These are phyloP conservation scores for Amphibalanus amphitrite DNA, from an alignment of 1,140 invertebrate species.

Conservation along the genomic window DNA sequence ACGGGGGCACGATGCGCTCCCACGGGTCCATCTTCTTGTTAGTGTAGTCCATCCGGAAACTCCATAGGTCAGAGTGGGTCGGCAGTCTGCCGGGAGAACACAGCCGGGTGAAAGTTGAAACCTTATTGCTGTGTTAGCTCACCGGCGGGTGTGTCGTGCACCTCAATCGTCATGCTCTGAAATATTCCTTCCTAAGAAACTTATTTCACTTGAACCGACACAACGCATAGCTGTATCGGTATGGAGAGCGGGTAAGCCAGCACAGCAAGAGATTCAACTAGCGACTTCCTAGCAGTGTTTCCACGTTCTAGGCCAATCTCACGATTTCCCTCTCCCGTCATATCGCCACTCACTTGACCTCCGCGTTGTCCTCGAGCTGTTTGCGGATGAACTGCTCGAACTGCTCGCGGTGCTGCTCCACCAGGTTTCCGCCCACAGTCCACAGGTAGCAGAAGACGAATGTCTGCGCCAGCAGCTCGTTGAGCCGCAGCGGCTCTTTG, in stretches of 20 bases:
- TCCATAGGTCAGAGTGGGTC: constrained; percentile 40
- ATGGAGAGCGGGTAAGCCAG: no score
- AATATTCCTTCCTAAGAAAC: no score
- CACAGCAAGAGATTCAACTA: no score
- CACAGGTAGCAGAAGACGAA: constrained; percentile 86
- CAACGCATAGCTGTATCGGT: no score
- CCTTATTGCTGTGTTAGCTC: no score
- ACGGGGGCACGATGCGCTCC: constrained; percentile 51
- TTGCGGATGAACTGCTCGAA: constrained; percentile 52
- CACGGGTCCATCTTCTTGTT: constrained; percentile 47
- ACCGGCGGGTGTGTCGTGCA: no score
- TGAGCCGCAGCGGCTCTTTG: constrained; percentile 25
- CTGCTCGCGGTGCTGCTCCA: constrained; percentile 45
- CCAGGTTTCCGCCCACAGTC: constrained; percentile 69
- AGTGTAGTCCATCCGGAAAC: constrained; percentile 49
- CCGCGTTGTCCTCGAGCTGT: constrained; percentile 12
- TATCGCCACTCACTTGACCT: constrained; percentile 55
- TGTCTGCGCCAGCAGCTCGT: constrained; percentile 45
- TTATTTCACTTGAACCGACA: no score
- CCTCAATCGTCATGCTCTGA: no score
- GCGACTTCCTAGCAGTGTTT: no score
- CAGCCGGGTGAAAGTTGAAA: constrained; percentile 4
- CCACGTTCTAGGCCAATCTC: no score
- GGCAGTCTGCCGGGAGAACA: constrained; percentile 21
- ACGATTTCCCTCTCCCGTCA: no score